Base-by-base conservation (phyloP, 2,888 invertebrate species). In the Polia nebulosa region DNA sequence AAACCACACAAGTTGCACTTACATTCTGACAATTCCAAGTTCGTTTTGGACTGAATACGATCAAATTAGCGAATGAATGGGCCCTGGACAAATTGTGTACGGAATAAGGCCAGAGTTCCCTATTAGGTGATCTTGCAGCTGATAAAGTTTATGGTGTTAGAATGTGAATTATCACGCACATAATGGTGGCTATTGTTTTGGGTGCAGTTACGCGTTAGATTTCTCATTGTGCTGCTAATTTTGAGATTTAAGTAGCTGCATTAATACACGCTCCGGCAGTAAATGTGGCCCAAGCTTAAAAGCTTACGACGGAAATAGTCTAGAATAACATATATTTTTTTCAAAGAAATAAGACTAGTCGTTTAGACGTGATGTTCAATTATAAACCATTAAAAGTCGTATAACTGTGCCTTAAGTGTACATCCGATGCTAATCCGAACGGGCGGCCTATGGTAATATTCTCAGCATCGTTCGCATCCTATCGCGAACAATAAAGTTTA, bases 51-150 rank as follows among this genome's bases (percentile, higher is more conserved):
- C 44, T 67, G 47, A 78, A 67, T 75, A 61, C 68, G 65, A 52
- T 59, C 68, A 81, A 77, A 81, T 80, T 80, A 80, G 72, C 72
- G 44, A 68, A 55, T 73, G 63, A 81, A 80, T 80, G 56, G 70
- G 34, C 27, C 25, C 34, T 76, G 44, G 84, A 81, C 76, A 78
- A 78, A 84, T 84, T 78, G 69, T 73, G 64, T 73, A 69, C 39
- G 52, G 20, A 78, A 69, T 83, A 81, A 69, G 72, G 69, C 41
- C 47, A 57, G 41, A n/a, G 34, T 61, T 66, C 65, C 81, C 39
- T 78, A 73, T 81, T 58, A 64, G 81, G 84, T 62, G 57, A 59
- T 75, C 57, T 56, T 51, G 52, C 59, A 22, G 20, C 60, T 72
- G 65, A 69, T 80, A 74, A 27, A 63, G 59, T 66, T 74, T 68